Base-by-base conservation (phyloP, 2,797 vertebrate species). In the Acestrorhynchus altus region DNA sequence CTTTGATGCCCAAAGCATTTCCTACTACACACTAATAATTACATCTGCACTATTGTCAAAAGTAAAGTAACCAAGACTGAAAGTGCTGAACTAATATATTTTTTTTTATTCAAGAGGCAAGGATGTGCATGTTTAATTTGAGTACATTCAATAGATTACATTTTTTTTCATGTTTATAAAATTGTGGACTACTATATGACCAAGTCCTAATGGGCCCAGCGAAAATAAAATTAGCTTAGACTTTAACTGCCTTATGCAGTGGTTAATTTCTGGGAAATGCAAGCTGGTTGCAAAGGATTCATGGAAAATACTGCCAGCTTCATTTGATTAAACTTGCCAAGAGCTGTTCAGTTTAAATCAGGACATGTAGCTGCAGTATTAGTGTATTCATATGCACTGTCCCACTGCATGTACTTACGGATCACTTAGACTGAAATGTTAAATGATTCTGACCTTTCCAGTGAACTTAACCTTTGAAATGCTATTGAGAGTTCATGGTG, bases 401-500 rank as follows among this genome's bases (percentile, higher is more conserved):
- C 90, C 86, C 87, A 67, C 66, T 85, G 78, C 83, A 81, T 74
- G 85, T 81, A 61, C 63, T 66, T 56, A 57, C n/a, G 72, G 68
- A 83, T 83, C 83, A 87, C 77, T 89, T 85, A 77, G 76, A 75
- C 87, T 64, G 87, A 79, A 86, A 89, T 86, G 83, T 90, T 85
- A 89, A 91, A 90, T 91, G 89, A 91, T 87, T 82, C 86, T 91
- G 89, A 86, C 91, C 90, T 92, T 94, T 93, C 75, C 47, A 57
- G 65, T 49, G 74, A 89, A 87, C 84, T 89, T 90, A 93, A 92
- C 90, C 91, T 92, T 94, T 92, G 71, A 56, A 91, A 94, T 91
- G 92, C 90, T 90, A 91, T 88, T 83, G 89, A 81, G 86, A 78
- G 83, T 83, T 88, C 12, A 15, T 73, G 61, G 69, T 63, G 46